Conservation (phyloP, 2,888 invertebrate genomes). For the Trachelus stipa region DNA sequence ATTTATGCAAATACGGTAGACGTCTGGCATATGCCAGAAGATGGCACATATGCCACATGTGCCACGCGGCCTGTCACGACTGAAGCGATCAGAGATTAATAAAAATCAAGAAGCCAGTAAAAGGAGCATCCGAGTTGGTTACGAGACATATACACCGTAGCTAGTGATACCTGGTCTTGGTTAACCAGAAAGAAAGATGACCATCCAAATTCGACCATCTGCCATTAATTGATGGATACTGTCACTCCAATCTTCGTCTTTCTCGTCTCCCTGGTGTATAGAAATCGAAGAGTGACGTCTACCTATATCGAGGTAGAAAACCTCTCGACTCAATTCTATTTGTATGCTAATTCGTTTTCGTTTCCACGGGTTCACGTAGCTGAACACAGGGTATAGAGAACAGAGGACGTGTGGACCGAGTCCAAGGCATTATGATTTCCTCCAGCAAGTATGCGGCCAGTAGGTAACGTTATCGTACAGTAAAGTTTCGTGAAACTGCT, state of each 20-base stretch:
- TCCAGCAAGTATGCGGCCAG: neutral
- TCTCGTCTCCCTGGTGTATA: neutral
- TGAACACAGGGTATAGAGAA: neutral
- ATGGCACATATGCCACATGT: neutral
- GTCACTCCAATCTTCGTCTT: neutral
- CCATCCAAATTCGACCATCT: neutral
- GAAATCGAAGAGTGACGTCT: neutral
- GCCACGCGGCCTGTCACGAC: neutral
- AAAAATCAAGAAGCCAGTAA: neutral
- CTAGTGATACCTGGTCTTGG: neutral
- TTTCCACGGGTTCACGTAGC: neutral
- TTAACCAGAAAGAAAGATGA: neutral
- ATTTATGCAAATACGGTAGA: neutral
- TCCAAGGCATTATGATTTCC: neutral
- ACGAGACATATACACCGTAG: neutral
- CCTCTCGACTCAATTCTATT: neutral
- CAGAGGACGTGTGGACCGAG: neutral
- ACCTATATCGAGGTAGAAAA: neutral
- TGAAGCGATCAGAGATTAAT: neutral
- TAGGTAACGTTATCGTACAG: neutral
- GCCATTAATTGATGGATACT: neutral
- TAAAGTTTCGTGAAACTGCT: neutral
- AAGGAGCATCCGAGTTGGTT: neutral
- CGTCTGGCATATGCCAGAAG: neutral
- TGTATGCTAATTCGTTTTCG: slow-evolving; percentile 7